Base-by-base conservation (phyloP, 2,888 invertebrate species). In the Limulus polyphemus region DNA sequence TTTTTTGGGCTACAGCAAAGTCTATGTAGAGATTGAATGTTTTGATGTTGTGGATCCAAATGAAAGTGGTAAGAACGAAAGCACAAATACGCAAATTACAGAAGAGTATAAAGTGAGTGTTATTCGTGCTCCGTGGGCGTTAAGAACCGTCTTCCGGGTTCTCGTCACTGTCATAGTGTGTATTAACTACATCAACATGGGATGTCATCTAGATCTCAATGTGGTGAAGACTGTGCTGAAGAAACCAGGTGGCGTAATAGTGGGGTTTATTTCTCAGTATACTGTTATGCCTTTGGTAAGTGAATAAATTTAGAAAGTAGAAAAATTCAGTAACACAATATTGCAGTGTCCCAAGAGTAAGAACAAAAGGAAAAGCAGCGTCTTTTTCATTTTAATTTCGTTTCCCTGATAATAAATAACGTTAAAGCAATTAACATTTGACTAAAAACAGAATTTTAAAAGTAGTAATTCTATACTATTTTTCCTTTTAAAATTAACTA, bases 241-340 rank as follows among this genome's bases (percentile, higher is more conserved):
- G 68, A 76, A 71, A 64, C 80, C 80, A 0, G 71, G 79, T 0
- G 79, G 79, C 11, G 80, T 80, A 0, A 69, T 74, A 4, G 78
- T 79, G 32, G 80, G 80, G 0, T 75, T 80, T 62, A 69, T 75
- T 54, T 78, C 78, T 47, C 81, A 81, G 70, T 80, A 79, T 69
- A 61, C 78, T 11, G 71, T 79, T 59, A 81, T 81, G 81, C 81
- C 81, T 10, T 57, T 79, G 74, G 80, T 80, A 72, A 72, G 75
- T 72, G n/a, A 55, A 16, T 52, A 32, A 32, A 32, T 32, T 32
- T 32, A 32, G 32, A 32, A 32, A 5, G 32, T 32, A 32, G 7
- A 32, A 32, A 32, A 32, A 32, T 32, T 32, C 1, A 32, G 32
- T 32, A 32, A 32, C 32, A 32, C 32, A 32, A 32, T 32, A 32